Evolutionary conservation across 2,888 invertebrate genomes (phyloP).

Genomic region (Bombylius discolor): DNA sequence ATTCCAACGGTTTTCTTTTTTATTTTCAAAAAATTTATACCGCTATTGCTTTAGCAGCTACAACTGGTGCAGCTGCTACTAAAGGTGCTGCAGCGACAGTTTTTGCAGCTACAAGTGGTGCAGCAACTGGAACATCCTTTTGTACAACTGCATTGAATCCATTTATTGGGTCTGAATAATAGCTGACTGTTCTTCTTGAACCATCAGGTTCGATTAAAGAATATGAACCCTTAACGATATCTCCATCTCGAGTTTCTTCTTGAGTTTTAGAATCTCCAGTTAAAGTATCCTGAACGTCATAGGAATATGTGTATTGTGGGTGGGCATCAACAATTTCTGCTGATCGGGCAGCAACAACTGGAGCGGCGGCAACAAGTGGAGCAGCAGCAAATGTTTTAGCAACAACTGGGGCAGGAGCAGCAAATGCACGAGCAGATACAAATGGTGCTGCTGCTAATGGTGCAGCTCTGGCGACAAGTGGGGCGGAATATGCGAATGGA

Average conservation of each 20-base stretch:
- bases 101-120: slow-evolving; percentile 31
- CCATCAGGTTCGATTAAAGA: slow-evolving; percentile 40
- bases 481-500: slow-evolving; percentile 6
- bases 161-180: slow-evolving; percentile 38
- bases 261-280: slow-evolving; percentile 41
- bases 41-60: slow-evolving; percentile 22
- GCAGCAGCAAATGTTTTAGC: slow-evolving; percentile 14
- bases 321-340: slow-evolving; percentile 36
- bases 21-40: slow-evolving; percentile 1
- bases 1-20: neutral
- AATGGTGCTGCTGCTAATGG: slow-evolving; percentile 23
- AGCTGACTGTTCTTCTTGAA: slow-evolving; percentile 38
- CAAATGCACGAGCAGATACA: slow-evolving; percentile 34
- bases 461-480: slow-evolving; percentile 11
- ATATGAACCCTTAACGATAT: slow-evolving; percentile 39
- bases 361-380: slow-evolving; percentile 19
- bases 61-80: slow-evolving; percentile 17
- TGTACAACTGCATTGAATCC: slow-evolving; percentile 41
- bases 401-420: slow-evolving; percentile 24
- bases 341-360: slow-evolving; percentile 25
- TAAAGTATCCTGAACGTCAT: slow-evolving; percentile 38
- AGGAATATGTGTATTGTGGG: slow-evolving; percentile 39
- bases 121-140: slow-evolving; percentile 34
- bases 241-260: slow-evolving; percentile 38
- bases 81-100: slow-evolving; percentile 17